Percentiles rank a stretch among this genome's conserved stretches.
phyloP scores from a whole-genome alignment of 2,113 vertebrate species.

The Brachionichthys hirsutus region DNA sequence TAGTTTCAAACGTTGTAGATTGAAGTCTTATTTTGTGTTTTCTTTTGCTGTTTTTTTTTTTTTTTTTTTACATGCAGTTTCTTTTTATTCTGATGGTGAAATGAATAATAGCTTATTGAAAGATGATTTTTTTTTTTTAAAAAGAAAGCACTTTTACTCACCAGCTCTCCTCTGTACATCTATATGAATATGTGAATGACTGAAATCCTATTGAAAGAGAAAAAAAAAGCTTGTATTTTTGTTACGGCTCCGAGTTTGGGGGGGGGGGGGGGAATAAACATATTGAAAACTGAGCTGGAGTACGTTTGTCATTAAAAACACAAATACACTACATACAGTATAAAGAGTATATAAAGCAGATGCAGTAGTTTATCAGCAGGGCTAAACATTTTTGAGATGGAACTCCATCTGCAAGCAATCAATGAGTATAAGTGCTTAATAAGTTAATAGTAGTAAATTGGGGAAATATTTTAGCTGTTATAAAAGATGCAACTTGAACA shows the following conservation, averaged over 20 bases:
- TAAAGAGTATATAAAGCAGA: background rate
- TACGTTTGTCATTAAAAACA: background rate
- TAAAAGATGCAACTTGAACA: too few species aligned
- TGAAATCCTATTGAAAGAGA: conserved; percentile 56
- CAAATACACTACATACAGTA: background rate
- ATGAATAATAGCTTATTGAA: conserved; percentile 47
- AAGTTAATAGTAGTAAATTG: too few species aligned
- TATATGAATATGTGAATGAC: conserved; percentile 70
- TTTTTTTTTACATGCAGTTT: conserved; percentile 13
- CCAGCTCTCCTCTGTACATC: conserved; percentile 64
- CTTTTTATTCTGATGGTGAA: conserved; percentile 35
- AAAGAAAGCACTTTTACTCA: conserved; percentile 73
- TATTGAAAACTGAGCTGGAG: conserved; percentile 17
- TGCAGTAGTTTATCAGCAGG: too few species aligned
- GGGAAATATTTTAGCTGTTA: too few species aligned
- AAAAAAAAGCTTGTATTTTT: conserved; percentile 62
- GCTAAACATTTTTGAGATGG: too few species aligned
- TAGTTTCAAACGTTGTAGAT: conserved; percentile 1
- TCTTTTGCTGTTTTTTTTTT: conserved; percentile 2
- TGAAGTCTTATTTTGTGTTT: background rate
- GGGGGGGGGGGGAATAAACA: conserved; percentile 54
- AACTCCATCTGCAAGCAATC: too few species aligned
- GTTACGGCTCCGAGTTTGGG: conserved; percentile 46
- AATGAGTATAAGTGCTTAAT: too few species aligned
- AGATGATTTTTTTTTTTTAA: conserved; percentile 60